These are phyloP conservation scores for Apteryx owenii DNA, from an alignment of 2,113 vertebrate genomes.

Conservation along the genomic window DNA sequence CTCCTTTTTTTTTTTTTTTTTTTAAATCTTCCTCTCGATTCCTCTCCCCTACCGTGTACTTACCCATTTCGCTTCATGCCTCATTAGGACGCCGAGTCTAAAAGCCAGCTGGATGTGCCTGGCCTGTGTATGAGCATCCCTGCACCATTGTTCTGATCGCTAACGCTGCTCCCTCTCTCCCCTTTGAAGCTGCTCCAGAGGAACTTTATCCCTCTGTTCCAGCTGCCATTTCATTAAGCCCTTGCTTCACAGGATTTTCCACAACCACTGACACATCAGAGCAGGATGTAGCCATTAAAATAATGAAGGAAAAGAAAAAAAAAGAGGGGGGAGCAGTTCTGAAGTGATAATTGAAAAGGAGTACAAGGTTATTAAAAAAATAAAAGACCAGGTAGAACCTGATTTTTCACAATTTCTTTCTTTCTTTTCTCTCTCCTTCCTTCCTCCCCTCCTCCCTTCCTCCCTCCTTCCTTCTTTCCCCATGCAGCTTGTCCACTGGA, in stretches of 20 bases:
- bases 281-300: conserved; percentile 76
- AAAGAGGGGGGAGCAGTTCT: not conserved
- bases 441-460: rapidly evolving
- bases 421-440: not conserved
- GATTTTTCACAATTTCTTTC: not conserved
- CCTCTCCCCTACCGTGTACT: not conserved
- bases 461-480: not conserved
- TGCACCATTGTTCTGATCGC: conserved; percentile 55
- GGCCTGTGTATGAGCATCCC: conserved; percentile 60
- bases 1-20: not conserved
- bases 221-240: conserved; percentile 79
- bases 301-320: conserved; percentile 48
- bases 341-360: conserved; percentile 64
- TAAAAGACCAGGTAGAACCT: conserved; percentile 7
- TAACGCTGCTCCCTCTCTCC: conserved; percentile 10
- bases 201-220: conserved; percentile 81
- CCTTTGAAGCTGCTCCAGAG: conserved; percentile 80
- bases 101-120: conserved; percentile 69
- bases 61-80: conserved; percentile 60
- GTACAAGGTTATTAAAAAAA: conserved; percentile 66
- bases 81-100: conserved; percentile 42
- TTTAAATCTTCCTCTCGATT: not conserved
- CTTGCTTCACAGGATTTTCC: conserved; percentile 77
- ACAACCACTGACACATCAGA: conserved; percentile 77
- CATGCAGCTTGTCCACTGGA: not conserved